These are phyloP conservation scores for Amblyraja radiata DNA, from an alignment of 2,797 vertebrate species.

Conservation along the genomic window DNA sequence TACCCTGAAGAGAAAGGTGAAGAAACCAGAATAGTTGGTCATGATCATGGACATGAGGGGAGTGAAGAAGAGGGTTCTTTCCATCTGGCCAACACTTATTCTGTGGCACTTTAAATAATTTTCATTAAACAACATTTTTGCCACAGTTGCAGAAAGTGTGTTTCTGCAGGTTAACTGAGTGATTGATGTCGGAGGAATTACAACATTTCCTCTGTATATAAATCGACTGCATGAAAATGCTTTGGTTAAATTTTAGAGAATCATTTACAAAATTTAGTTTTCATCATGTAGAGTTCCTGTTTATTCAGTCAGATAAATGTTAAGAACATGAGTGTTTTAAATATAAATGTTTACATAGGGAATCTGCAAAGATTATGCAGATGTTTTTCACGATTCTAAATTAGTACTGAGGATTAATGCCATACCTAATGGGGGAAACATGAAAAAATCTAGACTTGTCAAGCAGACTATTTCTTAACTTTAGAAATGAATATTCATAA, in stretches of 20 bases:
- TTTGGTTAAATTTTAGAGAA: background rate
- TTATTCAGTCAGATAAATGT: conserved; percentile 28
- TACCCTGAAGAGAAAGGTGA: background rate
- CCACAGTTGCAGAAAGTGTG: background rate
- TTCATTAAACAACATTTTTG: background rate
- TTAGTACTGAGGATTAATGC: background rate
- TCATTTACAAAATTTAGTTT: background rate
- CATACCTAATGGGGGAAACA: background rate
- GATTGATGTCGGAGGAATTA: background rate
- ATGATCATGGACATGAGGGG: background rate
- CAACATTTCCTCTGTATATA: background rate
- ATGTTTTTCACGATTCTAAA: conserved; percentile 16
- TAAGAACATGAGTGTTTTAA: conserved; percentile 29
- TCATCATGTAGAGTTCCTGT: conserved; percentile 14
- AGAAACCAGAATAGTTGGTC: background rate
- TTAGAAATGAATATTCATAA: background rate
- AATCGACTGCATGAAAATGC: background rate
- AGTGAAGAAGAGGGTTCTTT: background rate
- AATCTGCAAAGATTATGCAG: conserved; percentile 20
- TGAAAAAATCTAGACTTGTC: background rate
- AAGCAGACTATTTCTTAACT: background rate
- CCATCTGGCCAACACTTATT: background rate
- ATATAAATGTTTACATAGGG: conserved; percentile 19
- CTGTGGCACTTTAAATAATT: background rate
- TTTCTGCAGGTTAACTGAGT: background rate